Conservation (phyloP, 2,113 vertebrate species). For the Pogona vitticeps region DNA sequence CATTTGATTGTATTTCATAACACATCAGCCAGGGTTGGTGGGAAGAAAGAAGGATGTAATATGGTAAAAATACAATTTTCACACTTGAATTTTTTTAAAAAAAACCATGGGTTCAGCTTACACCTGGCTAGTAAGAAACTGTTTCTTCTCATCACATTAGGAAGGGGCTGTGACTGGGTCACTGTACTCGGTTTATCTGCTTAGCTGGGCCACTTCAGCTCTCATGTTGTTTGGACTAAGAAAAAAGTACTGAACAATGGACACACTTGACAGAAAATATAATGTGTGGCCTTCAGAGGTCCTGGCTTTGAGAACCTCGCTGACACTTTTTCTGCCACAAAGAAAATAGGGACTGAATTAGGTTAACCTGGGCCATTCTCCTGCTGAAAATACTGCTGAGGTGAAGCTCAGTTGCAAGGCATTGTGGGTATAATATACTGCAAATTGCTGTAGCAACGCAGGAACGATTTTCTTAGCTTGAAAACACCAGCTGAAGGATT, state of each 20-base stretch:
- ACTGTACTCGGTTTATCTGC: neutral
- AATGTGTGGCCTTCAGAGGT: neutral
- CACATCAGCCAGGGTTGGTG: neutral
- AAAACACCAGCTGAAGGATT: conserved; percentile 38
- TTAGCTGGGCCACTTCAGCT: neutral
- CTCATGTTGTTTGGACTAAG: neutral
- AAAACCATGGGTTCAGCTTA: neutral
- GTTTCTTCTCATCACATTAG: neutral
- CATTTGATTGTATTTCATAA: neutral
- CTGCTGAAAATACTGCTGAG: neutral
- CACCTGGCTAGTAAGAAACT: too few relatives aligned
- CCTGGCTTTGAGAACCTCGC: neutral
- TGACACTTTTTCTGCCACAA: conserved; percentile 38
- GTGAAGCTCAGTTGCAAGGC: neutral
- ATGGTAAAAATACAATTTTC: neutral
- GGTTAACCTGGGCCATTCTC: conserved; percentile 49
- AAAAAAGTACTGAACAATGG: neutral
- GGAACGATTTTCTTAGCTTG: conserved; percentile 27
- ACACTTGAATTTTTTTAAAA: too few relatives aligned
- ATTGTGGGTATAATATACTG: neutral
- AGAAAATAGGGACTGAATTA: conserved; percentile 50
- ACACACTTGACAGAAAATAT: neutral
- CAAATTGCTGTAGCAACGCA: conserved; percentile 2
- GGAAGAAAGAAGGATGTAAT: neutral
- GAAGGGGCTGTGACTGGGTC: too few relatives aligned